Evolutionary conservation across 2,113 vertebrate genomes (phyloP), one percentile per base, ranked within the genome.

Genomic region (Ibidorhyncha struthersii): DNA sequence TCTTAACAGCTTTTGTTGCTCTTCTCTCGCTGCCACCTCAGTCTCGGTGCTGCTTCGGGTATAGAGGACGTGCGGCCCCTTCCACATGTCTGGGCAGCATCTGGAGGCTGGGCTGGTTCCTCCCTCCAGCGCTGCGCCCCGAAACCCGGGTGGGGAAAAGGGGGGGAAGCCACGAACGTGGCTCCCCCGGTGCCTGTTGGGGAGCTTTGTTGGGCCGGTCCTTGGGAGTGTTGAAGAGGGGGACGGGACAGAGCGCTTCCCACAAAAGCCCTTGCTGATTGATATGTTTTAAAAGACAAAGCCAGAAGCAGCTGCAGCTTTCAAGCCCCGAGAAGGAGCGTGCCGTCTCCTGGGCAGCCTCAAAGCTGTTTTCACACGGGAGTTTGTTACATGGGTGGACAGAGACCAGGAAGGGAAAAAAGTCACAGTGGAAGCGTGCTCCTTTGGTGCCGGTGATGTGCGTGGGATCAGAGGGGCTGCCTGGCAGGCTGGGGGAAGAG

Each of bases 91-190:
- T 23, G 14, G 17, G 71, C 53, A 43, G 58, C 70, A 4, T 11
- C 67, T 36, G 47, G n/a, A 40, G 9, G 5, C 34, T 20, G 59
- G 32, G 45, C 56, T 32, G 30, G 20, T 16, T 40, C 67, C 45
- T 65, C 36, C 27, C 19, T 47, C 47, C 47, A 11, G 20, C 2
- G 8, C 50, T 47, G 4, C 5, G 1, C 8, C 22, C 61, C 7
- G 8, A 16, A 18, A 8, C 3, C 21, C 0, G 0, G 41, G 7
- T 12, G 13, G 58, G 47, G 11, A 27, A 8, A 9, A 20, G 40
- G 26, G 40, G 40, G 25, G 53, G 49, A 6, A 32, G 23, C 14
- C 3, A 10, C 4, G 2, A 34, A 3, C 5, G 7, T 18, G 23
- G 45, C 23, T 34, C 3, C 41, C 22, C n/a, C 2, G 8, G 40